These are phyloP conservation scores for Sarcophilus harrisii DNA, from an alignment of 2,797 vertebrate genomes.

Conservation along the genomic window DNA sequence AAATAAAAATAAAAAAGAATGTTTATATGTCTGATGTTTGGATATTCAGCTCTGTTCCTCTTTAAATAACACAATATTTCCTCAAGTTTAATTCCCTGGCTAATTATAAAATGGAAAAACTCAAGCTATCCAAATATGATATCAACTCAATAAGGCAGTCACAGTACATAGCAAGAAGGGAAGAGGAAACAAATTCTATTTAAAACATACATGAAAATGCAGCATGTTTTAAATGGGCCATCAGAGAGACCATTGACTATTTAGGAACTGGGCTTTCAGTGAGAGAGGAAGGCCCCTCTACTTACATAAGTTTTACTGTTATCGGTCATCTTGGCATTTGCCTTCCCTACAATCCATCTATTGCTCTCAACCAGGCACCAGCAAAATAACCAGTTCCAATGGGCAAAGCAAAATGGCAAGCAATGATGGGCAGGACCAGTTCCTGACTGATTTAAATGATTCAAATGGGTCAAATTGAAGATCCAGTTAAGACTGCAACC, in stretches of 20 bases:
- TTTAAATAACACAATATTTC: not conserved
- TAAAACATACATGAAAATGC: not conserved
- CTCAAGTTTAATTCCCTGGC: not conserved
- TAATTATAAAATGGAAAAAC: not conserved
- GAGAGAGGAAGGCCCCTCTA: not conserved
- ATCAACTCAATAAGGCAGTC: not conserved
- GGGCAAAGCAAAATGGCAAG: constrained; percentile 72
- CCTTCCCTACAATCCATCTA: not conserved
- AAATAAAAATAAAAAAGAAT: not conserved
- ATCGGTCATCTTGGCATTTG: not conserved
- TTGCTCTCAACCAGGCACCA: constrained; percentile 37
- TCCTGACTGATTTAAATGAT: constrained; percentile 72
- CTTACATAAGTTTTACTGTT: not conserved
- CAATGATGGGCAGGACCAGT: constrained; percentile 39
- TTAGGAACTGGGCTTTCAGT: not conserved
- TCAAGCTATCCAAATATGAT: not conserved
- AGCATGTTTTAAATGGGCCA: not conserved
- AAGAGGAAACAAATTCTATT: not conserved
- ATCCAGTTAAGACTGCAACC: constrained; percentile 44
- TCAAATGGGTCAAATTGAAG: constrained; percentile 70
- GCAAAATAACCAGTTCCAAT: constrained; percentile 70
- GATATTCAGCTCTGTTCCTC: not conserved
- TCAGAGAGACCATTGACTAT: not conserved
- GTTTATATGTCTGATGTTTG: not conserved
- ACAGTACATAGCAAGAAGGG: not conserved